phyloP scores from a whole-genome alignment of 2,113 vertebrate species.

The Cottus gobio region DNA sequence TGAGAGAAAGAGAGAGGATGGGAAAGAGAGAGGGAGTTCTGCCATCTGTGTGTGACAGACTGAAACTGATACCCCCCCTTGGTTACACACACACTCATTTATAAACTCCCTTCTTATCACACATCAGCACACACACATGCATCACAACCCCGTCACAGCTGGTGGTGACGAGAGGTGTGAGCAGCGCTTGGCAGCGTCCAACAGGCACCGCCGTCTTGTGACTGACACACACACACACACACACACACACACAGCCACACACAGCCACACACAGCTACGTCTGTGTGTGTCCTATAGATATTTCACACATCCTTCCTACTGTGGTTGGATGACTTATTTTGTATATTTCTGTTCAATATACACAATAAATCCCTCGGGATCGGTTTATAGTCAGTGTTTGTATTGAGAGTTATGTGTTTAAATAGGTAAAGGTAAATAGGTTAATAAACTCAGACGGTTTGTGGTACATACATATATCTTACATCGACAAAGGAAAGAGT shows the following conservation, averaged over 20 bases:
- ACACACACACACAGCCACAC: conserved; percentile 7
- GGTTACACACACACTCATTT: conserved; percentile 29
- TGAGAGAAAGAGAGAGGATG: not conserved
- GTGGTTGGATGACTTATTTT: not conserved
- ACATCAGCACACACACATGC: conserved; percentile 22
- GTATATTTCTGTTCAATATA: not conserved
- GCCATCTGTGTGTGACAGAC: conserved; percentile 81
- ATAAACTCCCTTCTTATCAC: conserved; percentile 17
- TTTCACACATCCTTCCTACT: conserved; percentile 17
- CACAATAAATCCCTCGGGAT: not conserved
- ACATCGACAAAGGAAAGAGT: not conserved
- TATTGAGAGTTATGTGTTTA: not conserved
- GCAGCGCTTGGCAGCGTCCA: conserved; percentile 43
- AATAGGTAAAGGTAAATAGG: not conserved
- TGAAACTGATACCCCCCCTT: conserved; percentile 69
- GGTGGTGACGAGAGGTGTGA: conserved; percentile 65
- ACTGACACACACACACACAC: conserved; percentile 4
- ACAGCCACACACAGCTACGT: too few species aligned
- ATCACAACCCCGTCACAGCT: conserved; percentile 48
- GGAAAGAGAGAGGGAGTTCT: conserved; percentile 34
- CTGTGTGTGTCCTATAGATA: conserved; percentile 13
- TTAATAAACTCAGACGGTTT: not conserved
- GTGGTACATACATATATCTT: not conserved
- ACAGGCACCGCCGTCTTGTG: not conserved
- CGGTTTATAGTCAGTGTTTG: not conserved